These are phyloP conservation scores for Sturnus vulgaris DNA, from an alignment of 2,113 vertebrate species.

Conservation along the genomic window DNA sequence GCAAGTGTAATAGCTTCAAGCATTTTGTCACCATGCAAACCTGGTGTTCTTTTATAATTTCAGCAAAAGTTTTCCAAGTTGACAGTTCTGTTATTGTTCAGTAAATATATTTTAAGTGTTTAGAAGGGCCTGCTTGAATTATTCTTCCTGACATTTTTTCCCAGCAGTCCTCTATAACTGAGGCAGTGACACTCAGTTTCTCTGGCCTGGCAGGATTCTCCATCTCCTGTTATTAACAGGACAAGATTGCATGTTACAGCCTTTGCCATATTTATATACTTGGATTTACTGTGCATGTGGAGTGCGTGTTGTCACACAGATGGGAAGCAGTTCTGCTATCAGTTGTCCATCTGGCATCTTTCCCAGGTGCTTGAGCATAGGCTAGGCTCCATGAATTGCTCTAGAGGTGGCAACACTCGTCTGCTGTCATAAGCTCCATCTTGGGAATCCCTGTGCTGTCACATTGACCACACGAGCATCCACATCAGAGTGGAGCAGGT, in stretches of 20 bases:
- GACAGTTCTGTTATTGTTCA: neutral
- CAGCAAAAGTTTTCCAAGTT: neutral
- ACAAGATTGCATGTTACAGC: neutral
- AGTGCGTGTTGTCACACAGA: neutral
- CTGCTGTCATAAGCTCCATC: neutral
- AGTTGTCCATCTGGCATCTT: neutral
- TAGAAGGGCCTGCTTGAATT: neutral
- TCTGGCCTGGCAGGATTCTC: neutral
- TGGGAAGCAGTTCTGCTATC: neutral
- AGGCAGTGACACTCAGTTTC: neutral
- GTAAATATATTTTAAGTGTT: neutral
- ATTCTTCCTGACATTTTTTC: neutral
- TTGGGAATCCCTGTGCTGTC: neutral
- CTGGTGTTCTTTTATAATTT: neutral
- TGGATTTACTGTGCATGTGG: neutral
- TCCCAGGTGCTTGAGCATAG: neutral
- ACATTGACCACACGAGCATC: neutral
- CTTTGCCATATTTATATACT: neutral
- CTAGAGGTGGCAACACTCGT: neutral
- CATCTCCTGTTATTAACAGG: neutral
- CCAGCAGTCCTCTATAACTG: neutral
- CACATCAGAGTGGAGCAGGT: neutral
- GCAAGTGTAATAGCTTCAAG: neutral
- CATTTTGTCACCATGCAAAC: neutral
- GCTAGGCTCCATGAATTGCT: neutral